phyloP scores from a whole-genome alignment of 2,797 vertebrate genomes.

The Trematomus bernacchii region DNA sequence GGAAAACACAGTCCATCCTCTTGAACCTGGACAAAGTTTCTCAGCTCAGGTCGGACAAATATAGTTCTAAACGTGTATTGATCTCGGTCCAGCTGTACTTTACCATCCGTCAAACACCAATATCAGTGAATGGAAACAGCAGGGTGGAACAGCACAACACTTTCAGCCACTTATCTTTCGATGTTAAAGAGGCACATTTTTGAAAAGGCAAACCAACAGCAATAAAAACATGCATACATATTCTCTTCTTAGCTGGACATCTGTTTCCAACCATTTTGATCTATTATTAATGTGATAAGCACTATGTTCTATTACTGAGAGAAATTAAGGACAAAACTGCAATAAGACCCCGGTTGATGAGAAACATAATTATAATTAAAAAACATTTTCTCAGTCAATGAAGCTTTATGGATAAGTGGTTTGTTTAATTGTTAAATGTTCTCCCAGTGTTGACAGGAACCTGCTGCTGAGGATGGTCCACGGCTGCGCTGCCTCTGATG shows the following conservation, averaged over 20 bases:
- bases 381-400: no score
- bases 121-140: no score
- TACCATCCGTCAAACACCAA: no score
- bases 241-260: background rate
- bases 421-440: background rate
- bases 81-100: no score
- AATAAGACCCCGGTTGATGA: background rate
- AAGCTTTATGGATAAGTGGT: no score
- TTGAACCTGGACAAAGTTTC: conserved; percentile 35
- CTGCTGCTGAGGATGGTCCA: conserved; percentile 64
- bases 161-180: no score
- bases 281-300: background rate
- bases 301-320: background rate
- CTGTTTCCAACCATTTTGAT: background rate
- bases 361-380: background rate
- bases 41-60: conserved; percentile 29
- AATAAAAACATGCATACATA: no score
- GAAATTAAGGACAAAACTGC: background rate
- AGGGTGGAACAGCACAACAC: no score
- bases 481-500: conserved; percentile 48
- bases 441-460: conserved; percentile 58
- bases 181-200: no score
- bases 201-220: no score
- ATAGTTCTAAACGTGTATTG: no score
- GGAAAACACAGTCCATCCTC: conserved; percentile 32